Base-by-base conservation (phyloP, 2,888 invertebrate species). In the Lomographa bimaculata region DNA sequence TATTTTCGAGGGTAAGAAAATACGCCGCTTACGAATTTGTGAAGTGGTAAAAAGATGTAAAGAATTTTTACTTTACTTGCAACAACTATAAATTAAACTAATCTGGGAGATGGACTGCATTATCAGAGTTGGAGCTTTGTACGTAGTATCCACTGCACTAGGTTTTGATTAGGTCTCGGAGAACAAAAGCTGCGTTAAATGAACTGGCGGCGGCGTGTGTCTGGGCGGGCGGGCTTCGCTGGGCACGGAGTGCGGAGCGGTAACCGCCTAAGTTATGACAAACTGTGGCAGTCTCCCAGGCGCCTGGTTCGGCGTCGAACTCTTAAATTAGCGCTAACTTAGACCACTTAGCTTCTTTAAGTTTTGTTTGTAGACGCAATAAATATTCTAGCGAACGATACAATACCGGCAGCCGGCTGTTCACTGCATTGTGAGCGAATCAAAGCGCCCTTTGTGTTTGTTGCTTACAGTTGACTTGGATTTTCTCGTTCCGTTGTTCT, bases 311-410 rank as follows among this genome's bases (percentile, higher is more conserved):
- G 65, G 59, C 65, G 61, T 69, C 71, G 64, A 81, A 82, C 81
- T 85, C 85, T 89, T 84, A 84, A 83, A 87, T 86, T 87, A 87
- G 79, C 78, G 68, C 79, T 70, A 83, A 86, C 79, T 87, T 84
- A 79, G 77, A 78, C 79, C 79, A 83, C 80, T 83, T 85, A 82
- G 79, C 79, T 82, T 81, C 79, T 79, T 84, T 71, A 69, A 84
- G 79, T 82, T 85, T 84, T 85, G 84, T 84, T 83, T 83, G 82
- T 73, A 80, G 75, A 78, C 72, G 72, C 74, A 69, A 79, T 85
- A 85, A 83, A 85, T 85, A 81, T 78, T 79, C 67, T 66, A 79
- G 73, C 78, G 70, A 71, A 70, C 67, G 63, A 68, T 71, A 79
- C 76, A 77, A 79, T 78, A 74, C 70, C 72, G 64, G 59, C 54